phyloP scores from a whole-genome alignment of 2,888 invertebrate genomes.

The Plusia festucae region DNA sequence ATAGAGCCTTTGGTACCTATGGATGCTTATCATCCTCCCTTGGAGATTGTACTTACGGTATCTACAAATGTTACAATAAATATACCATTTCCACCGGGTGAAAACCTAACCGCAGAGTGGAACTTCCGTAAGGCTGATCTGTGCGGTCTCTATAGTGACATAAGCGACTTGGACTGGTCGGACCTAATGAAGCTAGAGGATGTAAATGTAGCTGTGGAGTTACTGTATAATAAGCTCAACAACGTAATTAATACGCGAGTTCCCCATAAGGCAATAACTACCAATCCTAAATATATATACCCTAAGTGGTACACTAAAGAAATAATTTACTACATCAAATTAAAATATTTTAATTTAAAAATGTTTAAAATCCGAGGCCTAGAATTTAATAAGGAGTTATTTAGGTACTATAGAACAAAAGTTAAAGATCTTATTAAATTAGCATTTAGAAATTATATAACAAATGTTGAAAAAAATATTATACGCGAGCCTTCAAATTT shows the following conservation, averaged over 20 bases:
- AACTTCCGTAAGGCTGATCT: not conserved
- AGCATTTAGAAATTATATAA: too few species aligned
- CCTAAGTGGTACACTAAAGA: too few species aligned
- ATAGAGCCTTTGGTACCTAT: too few species aligned
- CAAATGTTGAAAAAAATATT: not conserved
- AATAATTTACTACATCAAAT: conserved; percentile 7
- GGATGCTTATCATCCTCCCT: too few species aligned
- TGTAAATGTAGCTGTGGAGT: too few species aligned
- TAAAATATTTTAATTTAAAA: conserved; percentile 7
- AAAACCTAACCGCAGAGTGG: not conserved
- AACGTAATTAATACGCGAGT: not conserved
- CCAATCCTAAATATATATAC: not conserved
- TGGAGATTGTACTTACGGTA: too few species aligned
- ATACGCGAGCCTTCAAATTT: not conserved
- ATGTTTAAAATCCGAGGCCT: not conserved
- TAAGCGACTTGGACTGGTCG: not conserved
- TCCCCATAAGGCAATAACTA: not conserved
- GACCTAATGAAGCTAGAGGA: not conserved
- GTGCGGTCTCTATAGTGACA: not conserved
- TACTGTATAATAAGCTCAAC: not conserved
- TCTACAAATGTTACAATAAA: too few species aligned
- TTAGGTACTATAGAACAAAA: too few species aligned
- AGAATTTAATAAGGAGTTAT: too few species aligned
- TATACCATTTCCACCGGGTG: too few species aligned
- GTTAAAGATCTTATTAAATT: too few species aligned